phyloP scores from a whole-genome alignment of 2,888 invertebrate species.

The Lasioglossum lativentre region DNA sequence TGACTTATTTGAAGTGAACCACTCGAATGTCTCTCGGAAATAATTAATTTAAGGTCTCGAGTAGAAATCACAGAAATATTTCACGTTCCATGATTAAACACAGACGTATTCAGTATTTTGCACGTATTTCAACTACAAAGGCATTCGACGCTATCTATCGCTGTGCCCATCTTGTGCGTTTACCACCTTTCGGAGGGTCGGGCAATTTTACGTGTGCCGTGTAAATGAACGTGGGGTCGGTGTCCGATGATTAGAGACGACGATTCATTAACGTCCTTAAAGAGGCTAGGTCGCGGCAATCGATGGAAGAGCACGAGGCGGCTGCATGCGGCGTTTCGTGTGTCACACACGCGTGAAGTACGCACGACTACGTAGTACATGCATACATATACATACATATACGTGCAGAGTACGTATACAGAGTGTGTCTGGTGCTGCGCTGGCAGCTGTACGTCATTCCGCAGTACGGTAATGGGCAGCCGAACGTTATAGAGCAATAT shows the following conservation, averaged over 20 bases:
- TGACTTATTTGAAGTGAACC: too few relatives aligned
- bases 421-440: constrained; percentile 26
- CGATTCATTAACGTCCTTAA: constrained; percentile 30
- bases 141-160: too few relatives aligned
- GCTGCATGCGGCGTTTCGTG: constrained; percentile 8
- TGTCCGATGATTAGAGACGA: background rate
- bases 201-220: background rate
- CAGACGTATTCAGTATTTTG: too few relatives aligned
- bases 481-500: constrained; percentile 54
- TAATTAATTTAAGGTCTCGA: too few relatives aligned
- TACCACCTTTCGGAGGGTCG: background rate
- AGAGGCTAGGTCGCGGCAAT: constrained; percentile 15
- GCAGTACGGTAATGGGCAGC: constrained; percentile 52
- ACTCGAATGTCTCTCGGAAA: too few relatives aligned
- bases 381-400: background rate
- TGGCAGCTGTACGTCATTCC: constrained; percentile 45
- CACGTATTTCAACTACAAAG: too few relatives aligned
- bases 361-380: background rate
- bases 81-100: too few relatives aligned
- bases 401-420: background rate
- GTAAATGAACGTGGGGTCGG: background rate
- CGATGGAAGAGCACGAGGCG: constrained; percentile 3
- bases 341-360: background rate
- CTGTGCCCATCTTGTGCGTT: background rate
- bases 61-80: too few relatives aligned